phyloP scores from a whole-genome alignment of 1,140 invertebrate species.

The Dryas iulia region DNA sequence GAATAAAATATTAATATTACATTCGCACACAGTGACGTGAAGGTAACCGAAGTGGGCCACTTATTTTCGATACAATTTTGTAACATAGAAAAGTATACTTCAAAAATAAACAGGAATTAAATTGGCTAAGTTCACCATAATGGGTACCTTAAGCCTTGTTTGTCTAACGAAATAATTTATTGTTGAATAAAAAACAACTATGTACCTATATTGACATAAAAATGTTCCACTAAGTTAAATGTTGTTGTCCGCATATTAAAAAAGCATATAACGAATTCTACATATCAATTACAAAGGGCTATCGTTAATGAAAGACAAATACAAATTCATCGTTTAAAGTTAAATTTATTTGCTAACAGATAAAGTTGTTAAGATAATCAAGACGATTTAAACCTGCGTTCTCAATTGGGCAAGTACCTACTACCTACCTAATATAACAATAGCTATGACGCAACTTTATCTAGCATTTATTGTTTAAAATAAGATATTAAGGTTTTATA shows the following conservation, averaged over 20 bases:
- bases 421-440: background rate
- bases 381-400: constrained; percentile 17
- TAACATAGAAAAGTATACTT: background rate
- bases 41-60: background rate
- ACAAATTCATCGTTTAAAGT: constrained; percentile 19
- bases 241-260: background rate
- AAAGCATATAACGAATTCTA: background rate
- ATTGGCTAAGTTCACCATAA: too few relatives aligned
- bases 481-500: background rate
- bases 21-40: too few relatives aligned
- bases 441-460: constrained; percentile 2
- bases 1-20: too few relatives aligned
- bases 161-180: too few relatives aligned
- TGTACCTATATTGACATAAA: too few relatives aligned
- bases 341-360: constrained; percentile 27
- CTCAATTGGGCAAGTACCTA: constrained; percentile 3
- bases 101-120: too few relatives aligned
- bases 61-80: too few relatives aligned
- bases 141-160: too few relatives aligned
- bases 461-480: constrained; percentile 1
- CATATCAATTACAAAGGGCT: background rate
- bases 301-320: constrained; percentile 8
- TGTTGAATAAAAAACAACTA: too few relatives aligned
- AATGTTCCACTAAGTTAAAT: background rate
- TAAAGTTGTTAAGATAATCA: constrained; percentile 26